Base-by-base conservation (phyloP, 2,797 vertebrate species). In the Bradypodion pumilum region DNA sequence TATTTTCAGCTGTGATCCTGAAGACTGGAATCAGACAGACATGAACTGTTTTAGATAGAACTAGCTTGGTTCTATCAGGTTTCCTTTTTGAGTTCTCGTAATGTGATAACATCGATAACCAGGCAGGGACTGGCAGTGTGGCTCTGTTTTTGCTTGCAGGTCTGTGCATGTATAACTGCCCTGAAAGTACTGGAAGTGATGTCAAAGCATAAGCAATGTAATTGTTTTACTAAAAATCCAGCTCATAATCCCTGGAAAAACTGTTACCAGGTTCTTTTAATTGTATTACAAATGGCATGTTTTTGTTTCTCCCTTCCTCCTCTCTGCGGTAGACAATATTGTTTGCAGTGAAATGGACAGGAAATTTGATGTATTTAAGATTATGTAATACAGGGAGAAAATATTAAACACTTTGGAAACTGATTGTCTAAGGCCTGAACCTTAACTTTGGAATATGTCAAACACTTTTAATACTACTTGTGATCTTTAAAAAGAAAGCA, bases 271-370 rank as follows among this genome's bases (percentile, higher is more conserved):
- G 32, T 68, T 81, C 7, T 37, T 81, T 80, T 66, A 35, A 65
- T 73, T 88, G n/a, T 56, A 86, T 69, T 69, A 74, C 7, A 89
- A 35, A 81, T 81, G 65, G 1, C 69, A 35, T 87, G 0, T 0
- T 81, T 84, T 79, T 63, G 19, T 44, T 89, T n/a, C 5, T 21
- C 83, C 76, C 63, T 75, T 87, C 69, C 9, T 75, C 44, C 3
- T 70, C 35, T 87, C 29, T 76, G 35, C 32, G 79, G 35, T 49
- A 70, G 65, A 65, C 16, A 76, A 52, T 32, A 80, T 75, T 80
- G 77, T 72, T 87, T 80, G 27, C 46, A 81, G 40, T 25, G 63
- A 76, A 80, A 75, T 15, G 35, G 52, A 80, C 52, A 83, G 76
- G 85, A 75, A 80, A 62, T 59, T 65, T 29, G 16, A n/a, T 40